A percentile compares a stretch with the other conserved stretches of the same genome.
Conservation (phyloP, 2,113 vertebrate genomes). For the Rhinopomastus cyanomelas region DNA sequence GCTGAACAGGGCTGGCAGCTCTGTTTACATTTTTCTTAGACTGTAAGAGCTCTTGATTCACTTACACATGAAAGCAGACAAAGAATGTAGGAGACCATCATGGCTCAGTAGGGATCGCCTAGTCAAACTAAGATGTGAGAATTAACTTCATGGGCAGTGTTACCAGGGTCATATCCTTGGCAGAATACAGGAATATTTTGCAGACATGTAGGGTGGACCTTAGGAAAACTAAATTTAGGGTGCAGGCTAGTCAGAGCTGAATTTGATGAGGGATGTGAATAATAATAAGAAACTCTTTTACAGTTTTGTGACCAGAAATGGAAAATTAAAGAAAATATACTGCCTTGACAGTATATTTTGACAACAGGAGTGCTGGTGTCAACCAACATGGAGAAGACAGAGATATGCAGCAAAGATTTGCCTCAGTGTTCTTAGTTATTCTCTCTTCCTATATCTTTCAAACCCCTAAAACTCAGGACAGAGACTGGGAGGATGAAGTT, state of each 20-base stretch:
- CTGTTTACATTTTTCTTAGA: background rate
- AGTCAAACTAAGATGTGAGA: background rate
- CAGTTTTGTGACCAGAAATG: background rate
- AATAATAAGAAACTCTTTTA: background rate
- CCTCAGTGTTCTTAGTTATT: background rate
- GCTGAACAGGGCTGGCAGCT: background rate
- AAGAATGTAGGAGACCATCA: background rate
- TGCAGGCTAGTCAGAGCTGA: background rate
- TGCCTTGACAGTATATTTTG: background rate
- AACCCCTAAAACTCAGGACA: background rate
- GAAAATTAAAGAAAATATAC: background rate
- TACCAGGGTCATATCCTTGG: background rate
- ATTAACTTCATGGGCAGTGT: background rate
- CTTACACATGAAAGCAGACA: background rate
- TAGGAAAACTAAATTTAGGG: background rate
- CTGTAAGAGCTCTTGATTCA: background rate
- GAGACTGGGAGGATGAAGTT: background rate
- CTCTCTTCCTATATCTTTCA: background rate
- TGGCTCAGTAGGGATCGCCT: background rate
- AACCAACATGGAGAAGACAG: background rate
- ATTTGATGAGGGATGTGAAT: background rate
- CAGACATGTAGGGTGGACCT: background rate
- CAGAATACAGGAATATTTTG: background rate
- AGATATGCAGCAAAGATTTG: background rate
- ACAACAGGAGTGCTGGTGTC: background rate